Percentiles rank a stretch among this genome's conserved stretches.
These are phyloP conservation scores for Pediacus dermestoides DNA, from an alignment of 2,888 invertebrate genomes.

Conservation along the genomic window DNA sequence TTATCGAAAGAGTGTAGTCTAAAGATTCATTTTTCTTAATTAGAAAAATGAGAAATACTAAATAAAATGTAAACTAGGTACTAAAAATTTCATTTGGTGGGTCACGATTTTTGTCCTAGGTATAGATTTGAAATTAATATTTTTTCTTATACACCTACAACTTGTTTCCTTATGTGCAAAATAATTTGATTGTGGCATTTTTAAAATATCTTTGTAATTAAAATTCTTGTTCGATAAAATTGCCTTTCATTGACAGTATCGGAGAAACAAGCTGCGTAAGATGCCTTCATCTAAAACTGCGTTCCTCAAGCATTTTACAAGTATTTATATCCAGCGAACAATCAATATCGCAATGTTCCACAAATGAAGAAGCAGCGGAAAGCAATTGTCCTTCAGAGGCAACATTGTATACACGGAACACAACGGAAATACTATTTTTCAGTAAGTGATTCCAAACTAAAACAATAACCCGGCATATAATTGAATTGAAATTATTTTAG, in stretches of 20 bases:
- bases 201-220: no score
- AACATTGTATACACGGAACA: conserved; percentile 38
- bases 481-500: conserved; percentile 41
- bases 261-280: conserved; percentile 58
- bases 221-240: no score
- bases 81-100: no score
- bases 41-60: no score
- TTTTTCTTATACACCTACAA: no score
- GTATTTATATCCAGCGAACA: conserved; percentile 58
- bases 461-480: conserved; percentile 8
- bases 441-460: conserved; percentile 50
- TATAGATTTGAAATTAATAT: no score
- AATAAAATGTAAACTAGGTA: no score
- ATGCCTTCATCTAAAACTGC: conserved; percentile 58
- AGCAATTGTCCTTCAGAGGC: conserved; percentile 56
- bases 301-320: conserved; percentile 60
- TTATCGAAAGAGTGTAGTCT: no score
- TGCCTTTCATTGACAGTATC: conserved; percentile 42
- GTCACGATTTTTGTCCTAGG: no score
- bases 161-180: no score
- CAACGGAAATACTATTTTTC: conserved; percentile 56
- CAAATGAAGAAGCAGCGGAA: conserved; percentile 57
- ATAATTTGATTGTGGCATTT: no score
- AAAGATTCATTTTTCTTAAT: no score
- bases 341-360: conserved; percentile 56